Evolutionary conservation across 2,888 invertebrate genomes (phyloP).

Genomic region (Geotrupes spiniger): DNA sequence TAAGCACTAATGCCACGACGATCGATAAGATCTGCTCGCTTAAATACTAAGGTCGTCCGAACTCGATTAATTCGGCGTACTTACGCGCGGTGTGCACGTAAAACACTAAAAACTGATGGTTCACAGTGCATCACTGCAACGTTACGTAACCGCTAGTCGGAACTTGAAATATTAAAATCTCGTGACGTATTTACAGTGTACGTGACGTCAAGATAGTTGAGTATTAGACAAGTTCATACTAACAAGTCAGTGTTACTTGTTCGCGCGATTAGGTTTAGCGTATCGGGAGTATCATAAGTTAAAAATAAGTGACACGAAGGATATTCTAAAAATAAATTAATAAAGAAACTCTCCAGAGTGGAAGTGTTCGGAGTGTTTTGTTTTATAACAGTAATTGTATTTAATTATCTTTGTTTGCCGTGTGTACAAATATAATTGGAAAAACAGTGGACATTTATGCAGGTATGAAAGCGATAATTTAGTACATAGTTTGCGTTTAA

Average conservation of each 20-base stretch:
- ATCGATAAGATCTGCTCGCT: too few relatives aligned
- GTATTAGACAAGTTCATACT: slow-evolving; percentile 7
- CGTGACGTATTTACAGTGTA: slow-evolving; percentile 7
- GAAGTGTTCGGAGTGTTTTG: too few relatives aligned
- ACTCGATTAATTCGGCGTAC: too few relatives aligned
- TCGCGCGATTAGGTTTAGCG: slow-evolving; percentile 7
- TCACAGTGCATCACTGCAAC: slow-evolving; percentile 4
- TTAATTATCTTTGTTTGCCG: slow-evolving; percentile 2
- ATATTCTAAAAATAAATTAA: slow-evolving; percentile 5
- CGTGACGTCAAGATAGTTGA: slow-evolving; percentile 7
- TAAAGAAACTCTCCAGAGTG: too few relatives aligned
- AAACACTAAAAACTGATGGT: not conserved
- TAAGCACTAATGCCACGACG: too few relatives aligned
- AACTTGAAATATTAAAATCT: slow-evolving; percentile 6
- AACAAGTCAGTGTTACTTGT: slow-evolving; percentile 6
- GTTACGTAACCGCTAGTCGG: slow-evolving; percentile 1
- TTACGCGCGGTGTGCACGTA: too few relatives aligned
- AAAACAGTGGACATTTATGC: too few relatives aligned
- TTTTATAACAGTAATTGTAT: not conserved
- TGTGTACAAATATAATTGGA: too few relatives aligned
- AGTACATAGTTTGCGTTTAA: too few relatives aligned
- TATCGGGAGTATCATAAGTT: not conserved
- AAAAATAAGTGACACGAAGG: slow-evolving; percentile 6
- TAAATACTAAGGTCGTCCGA: too few relatives aligned
- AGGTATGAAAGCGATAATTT: too few relatives aligned